phyloP scores from a whole-genome alignment of 2,888 invertebrate species.

The Argyresthia albistria region DNA sequence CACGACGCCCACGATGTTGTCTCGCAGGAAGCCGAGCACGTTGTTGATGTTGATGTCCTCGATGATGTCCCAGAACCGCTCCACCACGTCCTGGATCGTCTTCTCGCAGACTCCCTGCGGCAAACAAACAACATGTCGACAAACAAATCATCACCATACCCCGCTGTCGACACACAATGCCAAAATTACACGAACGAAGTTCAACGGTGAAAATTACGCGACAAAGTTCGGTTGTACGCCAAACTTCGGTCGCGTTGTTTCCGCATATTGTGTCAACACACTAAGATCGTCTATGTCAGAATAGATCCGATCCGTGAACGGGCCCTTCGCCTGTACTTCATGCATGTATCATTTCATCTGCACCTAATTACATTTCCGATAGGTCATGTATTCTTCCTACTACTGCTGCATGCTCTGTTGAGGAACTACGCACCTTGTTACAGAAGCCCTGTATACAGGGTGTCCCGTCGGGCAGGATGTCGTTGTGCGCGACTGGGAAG shows the following conservation, averaged over 20 bases:
- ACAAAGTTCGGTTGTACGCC: too few relatives aligned
- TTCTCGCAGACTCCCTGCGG: slow-evolving; percentile 94
- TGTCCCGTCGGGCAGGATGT: slow-evolving; percentile 92
- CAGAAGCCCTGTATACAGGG: slow-evolving; percentile 98
- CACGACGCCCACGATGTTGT: slow-evolving; percentile 95
- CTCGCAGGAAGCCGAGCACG: slow-evolving; percentile 88
- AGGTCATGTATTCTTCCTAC: background rate
- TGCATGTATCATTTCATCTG: too few relatives aligned
- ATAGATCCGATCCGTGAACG: too few relatives aligned
- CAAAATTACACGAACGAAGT: too few relatives aligned
- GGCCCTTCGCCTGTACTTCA: too few relatives aligned
- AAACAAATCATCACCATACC: too few relatives aligned
- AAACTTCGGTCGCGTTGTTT: too few relatives aligned
- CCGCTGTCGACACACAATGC: too few relatives aligned
- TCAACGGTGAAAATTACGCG: too few relatives aligned
- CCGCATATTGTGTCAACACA: too few relatives aligned
- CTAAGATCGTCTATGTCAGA: too few relatives aligned
- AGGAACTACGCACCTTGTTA: slow-evolving; percentile 77
- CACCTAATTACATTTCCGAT: too few relatives aligned
- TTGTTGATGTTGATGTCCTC: slow-evolving; percentile 97
- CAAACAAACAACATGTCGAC: background rate
- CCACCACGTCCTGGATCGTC: slow-evolving; percentile 95
- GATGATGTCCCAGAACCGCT: slow-evolving; percentile 97
- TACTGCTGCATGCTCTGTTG: background rate
- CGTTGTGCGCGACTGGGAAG: slow-evolving; percentile 89